Percentiles rank a stretch among this genome's conserved stretches.
Conservation (phyloP, 2,113 vertebrate species). For the Recurvirostra avosetta region DNA sequence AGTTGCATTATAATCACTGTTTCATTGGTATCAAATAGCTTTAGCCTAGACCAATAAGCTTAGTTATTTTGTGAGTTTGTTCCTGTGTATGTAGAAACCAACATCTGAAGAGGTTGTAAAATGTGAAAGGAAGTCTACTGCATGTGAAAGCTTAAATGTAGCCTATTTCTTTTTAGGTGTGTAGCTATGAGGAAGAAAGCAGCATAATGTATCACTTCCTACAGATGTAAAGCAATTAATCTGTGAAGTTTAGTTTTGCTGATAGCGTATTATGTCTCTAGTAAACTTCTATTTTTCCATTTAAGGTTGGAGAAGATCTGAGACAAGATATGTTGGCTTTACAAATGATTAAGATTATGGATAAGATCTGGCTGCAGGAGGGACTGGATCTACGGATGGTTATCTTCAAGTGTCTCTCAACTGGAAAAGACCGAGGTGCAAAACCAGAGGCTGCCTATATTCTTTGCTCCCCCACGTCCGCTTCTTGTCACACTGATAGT, state of each 20-base stretch:
- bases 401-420: conserved; percentile 96
- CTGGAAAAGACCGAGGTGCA: conserved; percentile 92
- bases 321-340: conserved; percentile 98
- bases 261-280: not conserved
- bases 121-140: not conserved
- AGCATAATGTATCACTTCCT: not conserved
- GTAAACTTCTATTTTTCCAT: not conserved
- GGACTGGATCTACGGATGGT: conserved; percentile 96
- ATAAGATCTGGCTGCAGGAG: conserved; percentile 97
- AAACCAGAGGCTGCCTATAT: not conserved
- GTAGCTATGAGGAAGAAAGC: not conserved
- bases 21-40: not conserved
- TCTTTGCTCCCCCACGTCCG: not conserved
- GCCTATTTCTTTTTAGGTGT: not conserved
- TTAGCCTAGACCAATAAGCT: not conserved
- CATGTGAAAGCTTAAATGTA: not conserved
- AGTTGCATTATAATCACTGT: not conserved
- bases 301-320: conserved; percentile 94
- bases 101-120: not conserved
- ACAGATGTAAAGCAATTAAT: not conserved
- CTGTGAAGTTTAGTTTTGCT: not conserved
- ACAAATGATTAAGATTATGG: conserved; percentile 99
- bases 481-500: not conserved
- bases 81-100: not conserved
- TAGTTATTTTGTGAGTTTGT: not conserved